Conservation (phyloP, 2,888 invertebrate genomes). For the Lithodes maja region DNA sequence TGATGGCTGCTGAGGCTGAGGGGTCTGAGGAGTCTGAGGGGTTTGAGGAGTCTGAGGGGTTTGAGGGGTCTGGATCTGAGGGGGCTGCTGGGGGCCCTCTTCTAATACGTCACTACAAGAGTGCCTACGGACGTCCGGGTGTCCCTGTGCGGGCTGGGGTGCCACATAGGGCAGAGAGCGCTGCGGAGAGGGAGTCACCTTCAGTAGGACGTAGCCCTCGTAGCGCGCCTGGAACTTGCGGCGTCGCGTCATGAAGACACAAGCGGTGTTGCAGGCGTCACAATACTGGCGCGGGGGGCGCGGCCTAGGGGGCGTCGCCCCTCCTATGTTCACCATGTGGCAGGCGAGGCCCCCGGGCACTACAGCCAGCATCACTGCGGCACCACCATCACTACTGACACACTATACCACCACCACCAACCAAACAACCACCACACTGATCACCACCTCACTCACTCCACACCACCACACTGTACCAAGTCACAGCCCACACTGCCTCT, state of each 20-base stretch:
- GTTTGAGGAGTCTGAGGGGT: not conserved
- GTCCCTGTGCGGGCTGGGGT: not conserved
- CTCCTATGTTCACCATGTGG: not conserved
- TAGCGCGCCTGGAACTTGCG: conserved; percentile 69
- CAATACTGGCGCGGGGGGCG: conserved; percentile 61
- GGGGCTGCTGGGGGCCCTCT: conserved; percentile 7
- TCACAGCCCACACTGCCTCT: conserved; percentile 1
- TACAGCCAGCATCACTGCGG: conserved; percentile 40
- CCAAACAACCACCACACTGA: conserved; percentile 6
- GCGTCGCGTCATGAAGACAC: conserved; percentile 64
- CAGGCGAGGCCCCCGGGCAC: conserved; percentile 7
- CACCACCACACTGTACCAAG: not conserved
- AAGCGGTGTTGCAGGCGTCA: conserved; percentile 68
- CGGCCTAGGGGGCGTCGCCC: conserved; percentile 11
- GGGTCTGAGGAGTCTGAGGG: not conserved
- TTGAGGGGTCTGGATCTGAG: not conserved
- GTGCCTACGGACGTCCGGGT: conserved; percentile 44
- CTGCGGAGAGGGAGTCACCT: conserved; percentile 31
- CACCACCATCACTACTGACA: conserved; percentile 40
- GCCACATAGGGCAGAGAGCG: conserved; percentile 34
- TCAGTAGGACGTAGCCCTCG: conserved; percentile 67
- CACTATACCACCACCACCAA: not conserved
- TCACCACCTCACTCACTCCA: conserved; percentile 3
- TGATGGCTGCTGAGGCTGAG: not conserved
- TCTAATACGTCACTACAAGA: conserved; percentile 47